Percentiles rank a stretch among this genome's conserved stretches.
phyloP scores from a whole-genome alignment of 2,888 invertebrate genomes.

The Ormyrus labotus region DNA sequence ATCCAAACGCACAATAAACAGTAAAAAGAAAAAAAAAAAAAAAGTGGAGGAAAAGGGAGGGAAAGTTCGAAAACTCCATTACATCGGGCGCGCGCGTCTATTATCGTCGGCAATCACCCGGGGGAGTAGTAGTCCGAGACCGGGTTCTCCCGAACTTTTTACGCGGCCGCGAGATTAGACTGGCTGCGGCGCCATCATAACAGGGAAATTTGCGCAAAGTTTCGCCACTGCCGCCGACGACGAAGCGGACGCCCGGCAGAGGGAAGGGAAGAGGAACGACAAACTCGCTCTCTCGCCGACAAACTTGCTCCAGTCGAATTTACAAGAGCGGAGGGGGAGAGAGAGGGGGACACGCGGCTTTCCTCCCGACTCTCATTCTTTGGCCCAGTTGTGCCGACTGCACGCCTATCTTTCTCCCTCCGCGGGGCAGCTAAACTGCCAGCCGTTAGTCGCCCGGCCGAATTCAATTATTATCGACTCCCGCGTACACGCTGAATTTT shows the following conservation, averaged over 20 bases:
- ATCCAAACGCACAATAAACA: too few relatives aligned
- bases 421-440: constrained; percentile 20
- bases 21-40: too few relatives aligned
- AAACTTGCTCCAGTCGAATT: constrained; percentile 41
- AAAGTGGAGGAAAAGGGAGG: too few relatives aligned
- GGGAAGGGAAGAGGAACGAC: constrained; percentile 2
- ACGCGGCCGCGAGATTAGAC: constrained; percentile 6
- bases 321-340: constrained; percentile 16
- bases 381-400: constrained; percentile 48
- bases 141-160: constrained; percentile 6
- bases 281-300: neutral
- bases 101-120: too few relatives aligned
- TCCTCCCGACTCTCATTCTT: constrained; percentile 28
- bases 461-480: constrained; percentile 36
- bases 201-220: constrained; percentile 13
- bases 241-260: too few relatives aligned
- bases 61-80: too few relatives aligned
- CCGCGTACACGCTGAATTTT: too few relatives aligned
- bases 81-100: too few relatives aligned
- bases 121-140: neutral
- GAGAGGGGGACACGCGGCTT: neutral
- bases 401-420: constrained; percentile 8
- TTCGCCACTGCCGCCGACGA: neutral
- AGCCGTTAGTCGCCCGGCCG: constrained; percentile 51
- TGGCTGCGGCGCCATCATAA: constrained; percentile 2